Evolutionary conservation across 2,888 invertebrate species (phyloP), one percentile per base, ranked within the genome.

Genomic region (Pristionchus entomophagus): DNA sequence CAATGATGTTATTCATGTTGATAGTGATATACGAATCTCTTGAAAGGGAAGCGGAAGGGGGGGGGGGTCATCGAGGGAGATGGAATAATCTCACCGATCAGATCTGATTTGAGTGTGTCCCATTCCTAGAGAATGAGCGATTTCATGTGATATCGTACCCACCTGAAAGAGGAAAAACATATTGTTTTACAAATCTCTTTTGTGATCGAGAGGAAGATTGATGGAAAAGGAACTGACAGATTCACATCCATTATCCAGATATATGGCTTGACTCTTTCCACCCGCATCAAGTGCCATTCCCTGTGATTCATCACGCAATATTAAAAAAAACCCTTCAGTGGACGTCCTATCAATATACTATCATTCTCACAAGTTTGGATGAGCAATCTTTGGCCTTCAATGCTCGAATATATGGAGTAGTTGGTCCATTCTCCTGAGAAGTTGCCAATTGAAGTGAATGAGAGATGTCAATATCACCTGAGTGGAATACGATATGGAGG

Each of bases 401-500:
- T n/a, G 51, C 29, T 80, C 49, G 29, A 51, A 80, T 49, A 80
- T 53, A 51, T 2, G 78, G 51, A 51, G 32, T 51, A 2, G 78
- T 80, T 6, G 51, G 53, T 22, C 78, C 78, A 51, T 80, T 80
- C 32, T 80, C 78, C 78, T 78, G 8, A 49, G 35, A n/a, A n/a
- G n/a, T n/a, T n/a, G n/a, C n/a, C n/a, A n/a, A n/a, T n/a, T n/a
- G n/a, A n/a, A n/a, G n/a, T n/a, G n/a, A n/a, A n/a, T n/a, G n/a
- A n/a, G n/a, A n/a, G n/a, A n/a, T n/a, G n/a, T n/a, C n/a, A n/a
- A n/a, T n/a, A n/a, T n/a, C n/a, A n/a, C n/a, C n/a, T n/a, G n/a
- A n/a, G n/a, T 97, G 94, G 98, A 99, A 94, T 98, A 98, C 94
- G 96, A 96, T 91, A 95, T 98, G 89, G 96, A 97, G 92, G 96